Evolutionary conservation across 2,113 vertebrate genomes (phyloP).

Genomic region (Spea multiplicata): DNA sequence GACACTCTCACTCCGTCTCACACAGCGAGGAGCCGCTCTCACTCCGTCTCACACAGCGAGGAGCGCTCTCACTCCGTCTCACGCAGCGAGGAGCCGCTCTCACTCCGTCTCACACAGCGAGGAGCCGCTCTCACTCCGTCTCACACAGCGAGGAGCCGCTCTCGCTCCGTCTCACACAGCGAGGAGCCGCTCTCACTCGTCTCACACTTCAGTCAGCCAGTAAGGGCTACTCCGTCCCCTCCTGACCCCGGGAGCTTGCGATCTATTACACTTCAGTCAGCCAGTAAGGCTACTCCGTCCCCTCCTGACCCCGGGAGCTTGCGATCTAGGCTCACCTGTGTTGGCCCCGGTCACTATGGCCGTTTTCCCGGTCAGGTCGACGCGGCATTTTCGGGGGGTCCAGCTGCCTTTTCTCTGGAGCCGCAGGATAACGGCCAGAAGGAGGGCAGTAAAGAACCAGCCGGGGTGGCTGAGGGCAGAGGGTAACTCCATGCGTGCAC

Average conservation of each 20-base stretch:
- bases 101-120: no score
- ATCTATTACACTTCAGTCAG: no score
- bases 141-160: background rate
- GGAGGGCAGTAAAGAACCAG: constrained; percentile 59
- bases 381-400: constrained; percentile 64
- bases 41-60: no score
- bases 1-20: no score
- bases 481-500: constrained; percentile 38
- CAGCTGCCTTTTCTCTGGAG: constrained; percentile 52
- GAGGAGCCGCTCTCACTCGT: no score
- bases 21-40: no score
- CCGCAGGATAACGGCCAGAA: constrained; percentile 62
- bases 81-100: no score
- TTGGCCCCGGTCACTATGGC: constrained; percentile 83
- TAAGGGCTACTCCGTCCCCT: no score
- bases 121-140: no score
- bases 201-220: no score
- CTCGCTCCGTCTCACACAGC: no score
- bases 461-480: constrained; percentile 35
- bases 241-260: background rate
- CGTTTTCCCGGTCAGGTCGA: constrained; percentile 72
- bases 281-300: no score
- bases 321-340: constrained; percentile 66
- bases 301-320: background rate
- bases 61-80: background rate